These are phyloP conservation scores for Leptoclinus maculatus DNA, from an alignment of 2,797 vertebrate genomes.

Conservation along the genomic window DNA sequence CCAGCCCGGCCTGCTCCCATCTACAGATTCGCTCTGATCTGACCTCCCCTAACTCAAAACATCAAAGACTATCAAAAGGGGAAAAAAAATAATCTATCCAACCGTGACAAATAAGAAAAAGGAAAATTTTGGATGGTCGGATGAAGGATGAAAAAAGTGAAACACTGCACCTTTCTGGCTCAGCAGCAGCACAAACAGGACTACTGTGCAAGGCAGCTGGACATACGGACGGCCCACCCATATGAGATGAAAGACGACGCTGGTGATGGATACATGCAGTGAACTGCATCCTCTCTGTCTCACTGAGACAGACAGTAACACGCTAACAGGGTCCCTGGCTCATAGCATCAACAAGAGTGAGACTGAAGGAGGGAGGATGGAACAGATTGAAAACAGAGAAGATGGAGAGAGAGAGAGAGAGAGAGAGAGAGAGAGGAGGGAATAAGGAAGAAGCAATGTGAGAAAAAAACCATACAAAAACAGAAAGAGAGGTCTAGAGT, in stretches of 20 bases:
- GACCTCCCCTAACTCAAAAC: conserved; percentile 69
- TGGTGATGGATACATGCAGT: conserved; percentile 51
- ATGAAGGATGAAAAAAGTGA: conserved; percentile 33
- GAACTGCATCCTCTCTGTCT: conserved; percentile 48
- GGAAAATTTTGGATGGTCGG: conserved; percentile 22
- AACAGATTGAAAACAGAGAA: conserved; percentile 28
- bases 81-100: conserved; percentile 51
- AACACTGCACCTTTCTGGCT: conserved; percentile 15
- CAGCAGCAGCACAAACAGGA: conserved; percentile 31
- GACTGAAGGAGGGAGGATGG: conserved; percentile 37
- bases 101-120: conserved; percentile 52
- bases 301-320: conserved; percentile 37
- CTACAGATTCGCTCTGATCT: conserved; percentile 49
- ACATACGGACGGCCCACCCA: conserved; percentile 24
- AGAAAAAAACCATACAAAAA: conserved; percentile 19
- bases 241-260: conserved; percentile 53
- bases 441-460: conserved; percentile 1
- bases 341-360: conserved; percentile 55
- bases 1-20: conserved; percentile 56
- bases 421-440: background rate
- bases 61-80: conserved; percentile 70
- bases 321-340: conserved; percentile 59
- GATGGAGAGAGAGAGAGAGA: conserved; percentile 4
- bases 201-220: conserved; percentile 19
- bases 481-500: conserved; percentile 8